Evolutionary conservation across 2,797 vertebrate genomes (phyloP).

Genomic region (Denticeps clupeoides): DNA sequence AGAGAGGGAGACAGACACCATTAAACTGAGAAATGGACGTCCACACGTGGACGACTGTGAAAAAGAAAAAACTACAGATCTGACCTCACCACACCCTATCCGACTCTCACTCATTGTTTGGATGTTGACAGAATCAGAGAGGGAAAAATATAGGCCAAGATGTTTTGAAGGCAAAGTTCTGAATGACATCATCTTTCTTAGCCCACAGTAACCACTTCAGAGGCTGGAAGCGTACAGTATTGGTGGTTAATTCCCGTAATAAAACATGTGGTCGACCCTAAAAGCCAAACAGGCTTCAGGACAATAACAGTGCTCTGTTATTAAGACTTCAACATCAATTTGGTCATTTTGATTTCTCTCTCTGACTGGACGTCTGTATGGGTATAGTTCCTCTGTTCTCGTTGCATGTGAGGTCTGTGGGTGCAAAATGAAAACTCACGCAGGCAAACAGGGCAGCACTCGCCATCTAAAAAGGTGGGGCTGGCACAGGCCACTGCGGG

Average conservation of each 20-base stretch:
- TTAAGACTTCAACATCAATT: slow-evolving; percentile 35
- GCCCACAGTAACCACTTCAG: slow-evolving; percentile 37
- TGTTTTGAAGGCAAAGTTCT: slow-evolving; percentile 29
- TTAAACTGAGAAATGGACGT: neutral
- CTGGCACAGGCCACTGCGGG: slow-evolving; percentile 78
- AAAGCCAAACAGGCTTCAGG: slow-evolving; percentile 33
- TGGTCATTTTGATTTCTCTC: slow-evolving; percentile 29
- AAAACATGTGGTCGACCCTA: slow-evolving; percentile 37
- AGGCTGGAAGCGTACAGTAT: slow-evolving; percentile 25
- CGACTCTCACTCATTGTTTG: slow-evolving; percentile 3
- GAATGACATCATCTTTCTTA: slow-evolving; percentile 41
- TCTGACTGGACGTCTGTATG: neutral
- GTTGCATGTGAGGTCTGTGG: slow-evolving; percentile 7
- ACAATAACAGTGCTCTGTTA: slow-evolving; percentile 26
- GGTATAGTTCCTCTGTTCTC: no score
- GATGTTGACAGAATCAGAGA: slow-evolving; percentile 1
- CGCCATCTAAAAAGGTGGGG: slow-evolving; percentile 81
- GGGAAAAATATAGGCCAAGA: slow-evolving; percentile 11
- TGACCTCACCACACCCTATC: neutral
- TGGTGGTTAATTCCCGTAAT: slow-evolving; percentile 27
- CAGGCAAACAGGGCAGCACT: slow-evolving; percentile 85
- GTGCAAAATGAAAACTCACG: slow-evolving; percentile 60
- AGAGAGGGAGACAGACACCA: neutral
- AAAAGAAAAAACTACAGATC: neutral
- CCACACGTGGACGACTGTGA: slow-evolving; percentile 13